phyloP scores from a whole-genome alignment of 1,140 invertebrate genomes.

The Babylonia areolata region DNA sequence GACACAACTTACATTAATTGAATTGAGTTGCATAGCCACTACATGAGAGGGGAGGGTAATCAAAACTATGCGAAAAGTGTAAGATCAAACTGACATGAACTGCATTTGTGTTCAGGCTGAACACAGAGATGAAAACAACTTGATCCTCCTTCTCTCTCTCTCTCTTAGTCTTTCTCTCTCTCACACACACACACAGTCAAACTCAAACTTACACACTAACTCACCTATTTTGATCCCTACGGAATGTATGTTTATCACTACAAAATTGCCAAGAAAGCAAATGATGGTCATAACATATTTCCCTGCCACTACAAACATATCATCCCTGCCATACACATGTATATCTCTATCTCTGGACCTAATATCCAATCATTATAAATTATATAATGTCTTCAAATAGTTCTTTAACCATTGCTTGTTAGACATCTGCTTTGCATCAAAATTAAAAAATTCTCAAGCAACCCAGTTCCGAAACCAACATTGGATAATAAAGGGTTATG shows the following conservation, averaged over 20 bases:
- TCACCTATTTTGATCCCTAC: not conserved
- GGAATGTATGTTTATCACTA: not conserved
- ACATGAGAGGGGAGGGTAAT: not conserved
- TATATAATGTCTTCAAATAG: too few relatives aligned
- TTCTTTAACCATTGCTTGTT: too few relatives aligned
- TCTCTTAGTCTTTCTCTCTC: too few relatives aligned
- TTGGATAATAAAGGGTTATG: too few relatives aligned
- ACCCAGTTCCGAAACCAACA: too few relatives aligned
- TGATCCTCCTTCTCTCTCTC: too few relatives aligned
- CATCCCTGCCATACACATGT: too few relatives aligned
- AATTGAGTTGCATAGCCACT: conserved; percentile 4
- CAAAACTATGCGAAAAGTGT: not conserved
- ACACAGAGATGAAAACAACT: not conserved
- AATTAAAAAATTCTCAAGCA: too few relatives aligned
- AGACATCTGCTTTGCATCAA: too few relatives aligned
- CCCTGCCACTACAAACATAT: not conserved
- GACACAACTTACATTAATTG: not conserved
- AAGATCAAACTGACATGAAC: not conserved
- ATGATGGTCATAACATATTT: not conserved
- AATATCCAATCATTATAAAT: too few relatives aligned
- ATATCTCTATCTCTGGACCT: too few relatives aligned
- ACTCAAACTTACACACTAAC: not conserved
- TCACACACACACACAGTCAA: not conserved
- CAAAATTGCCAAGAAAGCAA: not conserved
- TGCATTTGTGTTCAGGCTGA: too few relatives aligned